Base-by-base conservation (phyloP, 2,797 vertebrate genomes). In the Borostomias antarcticus region DNA sequence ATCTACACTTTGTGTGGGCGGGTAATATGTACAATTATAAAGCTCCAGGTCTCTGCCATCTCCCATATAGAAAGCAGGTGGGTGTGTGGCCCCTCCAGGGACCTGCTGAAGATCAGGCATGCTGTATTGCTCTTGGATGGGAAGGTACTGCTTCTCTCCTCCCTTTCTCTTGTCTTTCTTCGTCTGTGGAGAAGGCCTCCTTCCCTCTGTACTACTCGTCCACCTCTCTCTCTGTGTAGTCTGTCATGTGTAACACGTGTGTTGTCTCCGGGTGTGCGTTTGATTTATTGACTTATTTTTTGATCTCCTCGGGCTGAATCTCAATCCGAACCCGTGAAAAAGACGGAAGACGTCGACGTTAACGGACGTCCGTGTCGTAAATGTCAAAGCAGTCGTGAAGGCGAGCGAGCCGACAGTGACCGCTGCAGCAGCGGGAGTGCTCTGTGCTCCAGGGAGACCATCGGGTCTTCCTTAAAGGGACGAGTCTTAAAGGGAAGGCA, bases 1-100 rank as follows among this genome's bases (percentile, higher is more conserved):
- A 86, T 80, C 74, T 85, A 79, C 87, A 76, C 77, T 80, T 70
- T 72, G 79, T 82, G 85, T 88, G 82, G 87, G 84, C 21, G 79
- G 77, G 66, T 80, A 86, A 70, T 79, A 78, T 84, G 82, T 84
- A 82, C 85, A 85, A 88, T 90, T 88, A 84, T 81, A 73, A 86
- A 81, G 74, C 83, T 60, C 73, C 63, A 74, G 85, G 80, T 89
- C 73, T 89, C 73, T 82, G 82, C 77, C 40, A 50, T 70, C 77
- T 83, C 84, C 81, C 78, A 76, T 83, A 85, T 85, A 83, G 83
- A 85, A 43, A 88, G 82, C 79, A 81, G 78, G 85, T 82, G 80
- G 83, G 84, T 79, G 78, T 78, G 77, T 82, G 76, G 58, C 83
- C n/a, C 19, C 79, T 80, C 75, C 75, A 23, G 58, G 81, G 68